These are phyloP conservation scores for Chloebia gouldiae DNA, from an alignment of 2,113 vertebrate species.

Conservation along the genomic window DNA sequence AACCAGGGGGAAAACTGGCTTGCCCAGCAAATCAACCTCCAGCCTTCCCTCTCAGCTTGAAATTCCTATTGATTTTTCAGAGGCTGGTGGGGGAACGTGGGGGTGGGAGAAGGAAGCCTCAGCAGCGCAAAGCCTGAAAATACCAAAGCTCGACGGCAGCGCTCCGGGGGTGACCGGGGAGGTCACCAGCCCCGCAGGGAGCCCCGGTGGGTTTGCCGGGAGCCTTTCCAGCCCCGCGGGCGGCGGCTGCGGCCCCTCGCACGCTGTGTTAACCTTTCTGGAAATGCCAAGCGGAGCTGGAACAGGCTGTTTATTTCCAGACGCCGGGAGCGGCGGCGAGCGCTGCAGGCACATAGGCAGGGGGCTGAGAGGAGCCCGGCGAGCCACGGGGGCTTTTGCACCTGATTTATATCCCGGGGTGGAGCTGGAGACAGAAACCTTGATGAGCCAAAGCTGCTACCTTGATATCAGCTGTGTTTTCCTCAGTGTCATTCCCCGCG, in stretches of 20 bases:
- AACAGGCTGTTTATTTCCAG: conserved; percentile 17
- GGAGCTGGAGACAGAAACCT: background rate
- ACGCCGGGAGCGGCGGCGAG: background rate
- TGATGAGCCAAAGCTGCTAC: background rate
- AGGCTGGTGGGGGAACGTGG: background rate
- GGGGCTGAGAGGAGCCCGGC: background rate
- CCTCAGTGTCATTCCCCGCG: background rate
- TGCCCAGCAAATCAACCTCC: accelerated
- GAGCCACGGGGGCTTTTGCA: background rate
- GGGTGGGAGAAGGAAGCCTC: background rate
- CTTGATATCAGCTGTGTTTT: background rate
- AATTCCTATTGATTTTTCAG: background rate
- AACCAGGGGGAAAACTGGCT: accelerated
- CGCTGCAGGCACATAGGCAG: conserved; percentile 7
- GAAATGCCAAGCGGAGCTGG: conserved; percentile 31
- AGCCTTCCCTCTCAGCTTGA: background rate
- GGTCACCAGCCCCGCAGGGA: background rate
- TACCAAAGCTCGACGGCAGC: background rate
- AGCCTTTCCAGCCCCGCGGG: background rate
- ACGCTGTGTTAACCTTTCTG: conserved; percentile 23
- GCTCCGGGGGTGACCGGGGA: background rate
- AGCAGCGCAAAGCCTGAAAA: background rate
- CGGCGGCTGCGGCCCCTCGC: background rate
- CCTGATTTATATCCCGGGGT: background rate
- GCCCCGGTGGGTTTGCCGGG: background rate